These are phyloP conservation scores for Drosophila ercepeae DNA, from an alignment of 1,140 invertebrate genomes.

Conservation along the genomic window DNA sequence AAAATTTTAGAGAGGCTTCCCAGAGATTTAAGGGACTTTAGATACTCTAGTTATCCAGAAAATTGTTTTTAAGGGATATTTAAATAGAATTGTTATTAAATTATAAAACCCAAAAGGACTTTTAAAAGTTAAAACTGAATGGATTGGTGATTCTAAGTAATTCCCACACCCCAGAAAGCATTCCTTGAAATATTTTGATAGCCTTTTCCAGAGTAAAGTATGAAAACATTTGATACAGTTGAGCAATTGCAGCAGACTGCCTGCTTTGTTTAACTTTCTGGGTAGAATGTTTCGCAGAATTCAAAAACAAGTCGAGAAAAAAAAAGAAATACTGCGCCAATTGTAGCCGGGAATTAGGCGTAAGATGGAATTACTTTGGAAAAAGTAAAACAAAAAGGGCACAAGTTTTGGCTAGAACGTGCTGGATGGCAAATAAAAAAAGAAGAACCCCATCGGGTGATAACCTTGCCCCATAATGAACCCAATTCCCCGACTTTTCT, in stretches of 20 bases:
- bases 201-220: too few relatives aligned
- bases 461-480: conserved; percentile 62
- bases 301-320: conserved; percentile 20
- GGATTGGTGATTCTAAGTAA: too few relatives aligned
- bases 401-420: conserved; percentile 61
- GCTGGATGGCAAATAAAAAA: background rate
- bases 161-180: too few relatives aligned
- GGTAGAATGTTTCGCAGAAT: conserved; percentile 3
- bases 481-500: conserved; percentile 47
- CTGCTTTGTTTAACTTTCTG: conserved; percentile 69
- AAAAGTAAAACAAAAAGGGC: conserved; percentile 70
- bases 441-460: conserved; percentile 3
- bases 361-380: conserved; percentile 66
- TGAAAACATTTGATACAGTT: conserved; percentile 42
- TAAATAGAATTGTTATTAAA: conserved; percentile 8
- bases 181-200: too few relatives aligned
- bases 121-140: background rate
- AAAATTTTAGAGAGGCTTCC: conserved; percentile 9
- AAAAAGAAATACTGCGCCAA: conserved; percentile 44
- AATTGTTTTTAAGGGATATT: conserved; percentile 11
- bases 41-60: background rate
- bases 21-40: background rate
- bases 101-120: conserved; percentile 1
- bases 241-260: conserved; percentile 55
- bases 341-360: conserved; percentile 65